Evolutionary conservation across 1,140 invertebrate species (phyloP).

Genomic region (Drosophila varians): DNA sequence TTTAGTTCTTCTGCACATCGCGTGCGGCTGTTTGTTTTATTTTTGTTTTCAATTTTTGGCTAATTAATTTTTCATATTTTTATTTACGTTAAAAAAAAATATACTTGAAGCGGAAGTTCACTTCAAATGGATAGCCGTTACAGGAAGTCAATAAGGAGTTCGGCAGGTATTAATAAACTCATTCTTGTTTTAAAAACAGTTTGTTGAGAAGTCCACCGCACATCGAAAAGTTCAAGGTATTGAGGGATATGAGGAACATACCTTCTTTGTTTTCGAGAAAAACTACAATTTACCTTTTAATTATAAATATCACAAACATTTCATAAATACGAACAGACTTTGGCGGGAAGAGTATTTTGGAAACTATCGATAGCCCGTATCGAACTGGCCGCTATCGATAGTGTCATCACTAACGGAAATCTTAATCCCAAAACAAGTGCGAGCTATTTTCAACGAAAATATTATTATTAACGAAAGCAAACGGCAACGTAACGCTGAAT

Average conservation of each 20-base stretch:
- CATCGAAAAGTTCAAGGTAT: conserved; percentile 42
- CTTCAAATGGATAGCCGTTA: conserved; percentile 50
- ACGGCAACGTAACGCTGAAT: conserved; percentile 1
- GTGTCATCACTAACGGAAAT: conserved; percentile 7
- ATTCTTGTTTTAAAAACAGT: not conserved
- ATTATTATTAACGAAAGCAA: conserved; percentile 18
- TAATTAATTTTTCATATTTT: conserved; percentile 19
- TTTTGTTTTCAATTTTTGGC: conserved; percentile 42
- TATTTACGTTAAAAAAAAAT: not conserved
- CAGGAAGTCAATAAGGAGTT: conserved; percentile 19
- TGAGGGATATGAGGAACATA: conserved; percentile 1
- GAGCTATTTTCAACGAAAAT: conserved; percentile 28
- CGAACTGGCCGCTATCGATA: conserved; percentile 1
- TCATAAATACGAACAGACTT: not conserved
- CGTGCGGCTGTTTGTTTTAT: conserved; percentile 41
- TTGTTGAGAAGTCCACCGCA: conserved; percentile 28
- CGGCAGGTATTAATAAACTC: conserved; percentile 49
- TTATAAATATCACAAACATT: not conserved
- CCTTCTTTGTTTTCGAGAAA: not conserved
- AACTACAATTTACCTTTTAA: not conserved
- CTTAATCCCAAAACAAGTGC: conserved; percentile 37
- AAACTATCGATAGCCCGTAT: conserved; percentile 6
- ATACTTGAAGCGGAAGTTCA: conserved; percentile 9
- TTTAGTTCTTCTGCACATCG: conserved; percentile 61
- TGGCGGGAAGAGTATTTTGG: not conserved